Evolutionary conservation across 1,140 invertebrate genomes (phyloP).

Genomic region (Neuroterus valhalla): DNA sequence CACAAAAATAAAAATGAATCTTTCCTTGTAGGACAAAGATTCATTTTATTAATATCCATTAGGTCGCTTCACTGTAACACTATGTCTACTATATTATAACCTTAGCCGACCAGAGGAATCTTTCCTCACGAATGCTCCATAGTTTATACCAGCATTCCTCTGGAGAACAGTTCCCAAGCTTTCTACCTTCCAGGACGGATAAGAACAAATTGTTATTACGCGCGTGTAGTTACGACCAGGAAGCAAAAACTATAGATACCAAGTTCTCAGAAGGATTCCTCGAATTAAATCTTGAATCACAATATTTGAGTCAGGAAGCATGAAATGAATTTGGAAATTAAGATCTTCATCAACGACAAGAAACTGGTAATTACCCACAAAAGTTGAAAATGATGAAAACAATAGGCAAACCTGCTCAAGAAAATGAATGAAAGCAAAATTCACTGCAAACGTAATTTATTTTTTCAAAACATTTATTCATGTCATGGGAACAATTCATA

Average conservation of each 20-base stretch:
- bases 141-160: not conserved
- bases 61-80: too few species aligned
- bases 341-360: slow-evolving; percentile 4
- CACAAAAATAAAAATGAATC: too few species aligned
- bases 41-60: too few species aligned
- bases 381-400: not conserved
- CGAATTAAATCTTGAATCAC: slow-evolving; percentile 31
- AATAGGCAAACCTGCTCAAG: too few species aligned
- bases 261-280: slow-evolving; percentile 47
- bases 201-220: slow-evolving; percentile 45
- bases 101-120: not conserved
- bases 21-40: too few species aligned
- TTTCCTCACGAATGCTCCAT: slow-evolving; percentile 24
- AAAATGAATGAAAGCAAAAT: too few species aligned
- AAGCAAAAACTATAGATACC: slow-evolving; percentile 44
- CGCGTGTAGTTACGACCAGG: not conserved
- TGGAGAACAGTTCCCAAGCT: slow-evolving; percentile 52
- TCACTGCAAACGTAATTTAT: too few species aligned
- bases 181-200: slow-evolving; percentile 48
- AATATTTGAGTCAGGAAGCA: too few species aligned
- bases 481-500: too few species aligned
- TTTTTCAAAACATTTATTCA: too few species aligned
- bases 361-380: slow-evolving; percentile 30
- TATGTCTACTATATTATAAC: too few species aligned
- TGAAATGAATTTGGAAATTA: too few species aligned